phyloP scores from a whole-genome alignment of 2,113 vertebrate genomes.

The Ceyx cyanopectus region DNA sequence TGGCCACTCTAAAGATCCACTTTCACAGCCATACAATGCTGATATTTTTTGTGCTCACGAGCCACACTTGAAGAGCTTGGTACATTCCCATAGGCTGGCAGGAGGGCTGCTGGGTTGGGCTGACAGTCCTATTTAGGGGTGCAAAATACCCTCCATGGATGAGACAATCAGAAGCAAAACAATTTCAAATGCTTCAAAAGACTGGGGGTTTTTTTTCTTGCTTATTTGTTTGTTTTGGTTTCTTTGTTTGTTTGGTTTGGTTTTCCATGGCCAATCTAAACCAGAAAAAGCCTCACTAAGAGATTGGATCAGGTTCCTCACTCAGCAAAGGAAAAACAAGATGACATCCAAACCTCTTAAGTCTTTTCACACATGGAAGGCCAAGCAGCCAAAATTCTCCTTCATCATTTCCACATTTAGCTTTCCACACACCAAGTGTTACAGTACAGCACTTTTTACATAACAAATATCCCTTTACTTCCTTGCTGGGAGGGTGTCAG shows the following conservation, averaged over 20 bases:
- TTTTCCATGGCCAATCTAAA: not conserved
- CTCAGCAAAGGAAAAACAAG: conserved; percentile 24
- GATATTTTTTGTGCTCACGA: not conserved
- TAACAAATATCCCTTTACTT: not conserved
- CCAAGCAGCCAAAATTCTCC: conserved; percentile 22
- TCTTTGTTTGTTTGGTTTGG: not conserved
- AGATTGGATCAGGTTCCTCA: not conserved
- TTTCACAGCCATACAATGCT: not conserved
- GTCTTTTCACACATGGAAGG: conserved; percentile 48
- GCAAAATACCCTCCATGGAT: not conserved
- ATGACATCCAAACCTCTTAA: conserved; percentile 33
- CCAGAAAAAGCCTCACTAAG: not conserved
- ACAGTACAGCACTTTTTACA: not conserved
- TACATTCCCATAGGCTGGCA: not conserved
- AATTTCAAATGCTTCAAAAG: not conserved
- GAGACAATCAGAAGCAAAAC: not conserved
- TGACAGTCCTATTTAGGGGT: not conserved
- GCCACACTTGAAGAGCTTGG: not conserved
- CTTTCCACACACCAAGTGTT: not conserved
- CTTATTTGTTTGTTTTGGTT: not conserved
- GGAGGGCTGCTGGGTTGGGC: not conserved
- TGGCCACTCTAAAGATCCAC: not conserved
- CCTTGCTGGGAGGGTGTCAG: too few relatives aligned
- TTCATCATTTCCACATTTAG: conserved; percentile 25
- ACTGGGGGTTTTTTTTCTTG: not conserved